Evolutionary conservation across 2,797 vertebrate genomes (phyloP).

Genomic region (Gallinago solitaria): DNA sequence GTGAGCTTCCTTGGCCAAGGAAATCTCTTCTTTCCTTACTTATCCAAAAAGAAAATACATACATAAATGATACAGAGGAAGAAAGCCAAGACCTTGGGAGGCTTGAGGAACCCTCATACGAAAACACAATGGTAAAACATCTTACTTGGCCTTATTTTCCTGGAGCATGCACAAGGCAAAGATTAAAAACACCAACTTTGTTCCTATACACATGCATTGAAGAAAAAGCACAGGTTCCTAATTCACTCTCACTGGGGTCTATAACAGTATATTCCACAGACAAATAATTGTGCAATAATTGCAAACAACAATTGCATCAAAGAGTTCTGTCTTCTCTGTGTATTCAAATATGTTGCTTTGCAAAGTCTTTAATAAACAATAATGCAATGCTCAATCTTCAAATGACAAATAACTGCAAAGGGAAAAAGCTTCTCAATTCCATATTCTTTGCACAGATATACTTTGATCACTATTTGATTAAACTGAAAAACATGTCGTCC

Average conservation of each 20-base stretch:
- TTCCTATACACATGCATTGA: background rate
- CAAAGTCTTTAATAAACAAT: background rate
- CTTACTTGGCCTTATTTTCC: background rate
- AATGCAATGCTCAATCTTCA: background rate
- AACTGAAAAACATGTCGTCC: background rate
- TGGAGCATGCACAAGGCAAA: background rate
- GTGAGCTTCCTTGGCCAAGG: background rate
- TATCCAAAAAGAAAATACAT: background rate
- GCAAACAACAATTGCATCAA: background rate
- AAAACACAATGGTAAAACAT: background rate
- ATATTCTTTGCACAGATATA: background rate
- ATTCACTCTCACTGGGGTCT: background rate
- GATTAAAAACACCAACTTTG: background rate
- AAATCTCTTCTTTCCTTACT: background rate
- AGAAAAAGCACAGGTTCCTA: background rate
- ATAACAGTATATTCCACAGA: background rate
- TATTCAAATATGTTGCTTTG: background rate
- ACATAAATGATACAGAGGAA: background rate
- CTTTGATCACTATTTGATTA: constrained; percentile 25
- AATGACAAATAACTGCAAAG: background rate
- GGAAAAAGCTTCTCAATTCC: background rate
- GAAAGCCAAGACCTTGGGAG: background rate
- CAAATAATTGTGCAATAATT: background rate
- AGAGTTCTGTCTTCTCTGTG: background rate
- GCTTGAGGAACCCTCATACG: background rate